A percentile compares a stretch with the other conserved stretches of the same genome.
Conservation (phyloP, 2,113 vertebrate genomes). For the Dipodomys merriami region DNA sequence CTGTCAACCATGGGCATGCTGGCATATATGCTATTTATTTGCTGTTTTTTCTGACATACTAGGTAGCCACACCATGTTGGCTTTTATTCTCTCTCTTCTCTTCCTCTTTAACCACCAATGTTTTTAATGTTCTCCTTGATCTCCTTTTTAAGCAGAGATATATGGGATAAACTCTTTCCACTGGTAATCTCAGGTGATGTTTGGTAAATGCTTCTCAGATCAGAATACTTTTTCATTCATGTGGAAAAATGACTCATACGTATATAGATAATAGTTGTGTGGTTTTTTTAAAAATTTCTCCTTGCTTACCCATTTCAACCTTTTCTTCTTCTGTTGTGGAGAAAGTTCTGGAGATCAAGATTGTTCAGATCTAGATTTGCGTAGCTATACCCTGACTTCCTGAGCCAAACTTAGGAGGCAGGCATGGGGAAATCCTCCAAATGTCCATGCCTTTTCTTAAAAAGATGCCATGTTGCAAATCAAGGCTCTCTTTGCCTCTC, state of each 20-base stretch:
- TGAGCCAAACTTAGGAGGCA: neutral
- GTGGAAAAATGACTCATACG: neutral
- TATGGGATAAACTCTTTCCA: neutral
- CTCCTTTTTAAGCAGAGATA: neutral
- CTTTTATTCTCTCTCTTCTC: neutral
- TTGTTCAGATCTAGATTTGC: no score
- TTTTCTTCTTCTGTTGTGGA: neutral
- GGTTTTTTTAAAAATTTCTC: neutral
- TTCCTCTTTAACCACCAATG: fast-evolving
- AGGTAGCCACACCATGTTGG: neutral
- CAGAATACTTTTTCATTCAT: neutral
- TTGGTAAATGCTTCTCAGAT: neutral
- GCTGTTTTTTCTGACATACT: neutral
- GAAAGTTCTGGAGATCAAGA: neutral
- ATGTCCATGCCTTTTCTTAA: neutral
- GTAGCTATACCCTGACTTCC: neutral
- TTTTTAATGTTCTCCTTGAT: neutral
- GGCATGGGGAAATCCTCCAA: neutral
- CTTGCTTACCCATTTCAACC: neutral
- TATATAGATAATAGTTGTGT: neutral
- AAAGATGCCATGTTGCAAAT: neutral
- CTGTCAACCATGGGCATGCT: neutral
- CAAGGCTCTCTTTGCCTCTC: neutral
- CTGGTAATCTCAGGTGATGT: neutral
- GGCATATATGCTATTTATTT: neutral